phyloP scores from a whole-genome alignment of 2,797 vertebrate genomes.

The Glossophaga mutica region DNA sequence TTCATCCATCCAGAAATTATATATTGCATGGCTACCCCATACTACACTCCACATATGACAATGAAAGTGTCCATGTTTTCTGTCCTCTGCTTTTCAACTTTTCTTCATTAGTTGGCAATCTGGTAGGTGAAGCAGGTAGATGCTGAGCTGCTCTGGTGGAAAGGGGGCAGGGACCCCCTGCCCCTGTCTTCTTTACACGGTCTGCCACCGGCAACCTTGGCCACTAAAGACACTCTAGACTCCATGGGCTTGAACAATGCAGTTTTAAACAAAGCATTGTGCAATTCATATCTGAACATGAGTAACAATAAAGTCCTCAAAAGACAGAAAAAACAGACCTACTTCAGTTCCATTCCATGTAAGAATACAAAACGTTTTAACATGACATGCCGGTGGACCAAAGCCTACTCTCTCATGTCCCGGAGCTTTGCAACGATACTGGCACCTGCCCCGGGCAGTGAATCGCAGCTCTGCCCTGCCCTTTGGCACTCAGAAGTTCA shows the following conservation, averaged over 20 bases:
- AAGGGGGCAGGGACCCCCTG: rapidly evolving
- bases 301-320: background rate
- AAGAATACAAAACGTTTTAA: background rate
- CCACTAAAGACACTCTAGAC: background rate
- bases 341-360: background rate
- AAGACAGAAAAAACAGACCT: background rate
- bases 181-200: too few species aligned
- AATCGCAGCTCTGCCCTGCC: background rate
- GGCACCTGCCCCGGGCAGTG: background rate
- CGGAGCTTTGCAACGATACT: background rate
- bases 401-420: background rate
- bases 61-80: background rate
- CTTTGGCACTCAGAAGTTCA: background rate
- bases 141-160: background rate
- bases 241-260: background rate
- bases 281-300: background rate
- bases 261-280: background rate
- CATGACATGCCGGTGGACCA: background rate
- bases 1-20: background rate
- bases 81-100: background rate
- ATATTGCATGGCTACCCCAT: background rate
- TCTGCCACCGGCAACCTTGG: background rate
- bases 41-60: background rate
- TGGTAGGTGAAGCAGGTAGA: background rate
- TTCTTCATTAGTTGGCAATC: background rate